Evolutionary conservation across 92 coral and sea anemone species (phyloP).

Genomic region (Hydrozoanthus gracilis): DNA sequence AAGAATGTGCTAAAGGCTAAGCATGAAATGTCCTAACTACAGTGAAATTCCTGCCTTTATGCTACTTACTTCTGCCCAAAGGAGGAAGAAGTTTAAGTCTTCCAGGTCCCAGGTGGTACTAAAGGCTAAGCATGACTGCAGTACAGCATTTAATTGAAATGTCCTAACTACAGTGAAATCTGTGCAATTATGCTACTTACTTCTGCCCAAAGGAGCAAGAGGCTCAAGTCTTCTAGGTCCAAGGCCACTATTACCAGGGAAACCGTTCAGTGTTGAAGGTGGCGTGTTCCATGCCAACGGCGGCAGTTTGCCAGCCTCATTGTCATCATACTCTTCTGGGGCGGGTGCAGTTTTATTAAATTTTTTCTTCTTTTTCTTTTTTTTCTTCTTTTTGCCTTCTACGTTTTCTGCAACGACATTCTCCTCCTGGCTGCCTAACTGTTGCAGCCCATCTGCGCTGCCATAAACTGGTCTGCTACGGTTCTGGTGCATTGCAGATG

Average conservation of each 20-base stretch:
- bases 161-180: too few species aligned
- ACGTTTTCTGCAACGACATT: slow-evolving; percentile 45
- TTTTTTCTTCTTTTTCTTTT: slow-evolving; percentile 78
- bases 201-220: slow-evolving; percentile 58
- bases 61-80: too few species aligned
- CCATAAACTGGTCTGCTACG: background rate
- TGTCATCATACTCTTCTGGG: slow-evolving; percentile 56
- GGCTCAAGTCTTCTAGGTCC: slow-evolving; percentile 85
- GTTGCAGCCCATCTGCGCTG: slow-evolving; percentile 23
- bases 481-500: background rate
- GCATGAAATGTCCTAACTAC: too few species aligned
- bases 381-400: slow-evolving; percentile 69
- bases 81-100: too few species aligned
- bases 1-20: too few species aligned
- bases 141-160: background rate
- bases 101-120: too few species aligned
- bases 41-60: too few species aligned
- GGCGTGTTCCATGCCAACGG: slow-evolving; percentile 85
- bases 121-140: too few species aligned
- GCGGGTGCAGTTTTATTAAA: slow-evolving; percentile 78
- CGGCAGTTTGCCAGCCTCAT: slow-evolving; percentile 38
- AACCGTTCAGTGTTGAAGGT: slow-evolving; percentile 78
- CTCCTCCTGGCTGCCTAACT: slow-evolving; percentile 8
- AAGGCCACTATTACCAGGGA: slow-evolving; percentile 60
- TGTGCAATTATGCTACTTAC: background rate